phyloP scores from a whole-genome alignment of 2,888 invertebrate genomes.

The Neoascia interrupta region DNA sequence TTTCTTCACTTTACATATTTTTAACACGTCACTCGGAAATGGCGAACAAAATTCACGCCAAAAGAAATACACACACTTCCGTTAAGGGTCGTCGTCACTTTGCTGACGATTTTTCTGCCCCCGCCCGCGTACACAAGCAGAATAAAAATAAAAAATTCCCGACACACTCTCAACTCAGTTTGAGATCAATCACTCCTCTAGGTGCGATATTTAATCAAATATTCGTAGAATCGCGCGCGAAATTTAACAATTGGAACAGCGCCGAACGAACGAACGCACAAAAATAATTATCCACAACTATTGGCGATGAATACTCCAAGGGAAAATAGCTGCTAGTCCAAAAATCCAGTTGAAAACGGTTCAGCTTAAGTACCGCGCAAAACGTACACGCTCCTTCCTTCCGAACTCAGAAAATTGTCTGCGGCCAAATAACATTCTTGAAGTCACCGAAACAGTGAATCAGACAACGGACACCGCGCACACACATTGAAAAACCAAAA shows the following conservation, averaged over 20 bases:
- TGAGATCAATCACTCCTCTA: constrained; percentile 29
- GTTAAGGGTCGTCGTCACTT: constrained; percentile 42
- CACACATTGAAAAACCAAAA: constrained; percentile 43
- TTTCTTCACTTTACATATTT: constrained; percentile 32
- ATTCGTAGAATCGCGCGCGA: constrained; percentile 25
- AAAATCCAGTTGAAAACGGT: constrained; percentile 41
- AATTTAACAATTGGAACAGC: neutral
- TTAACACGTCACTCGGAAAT: constrained; percentile 20
- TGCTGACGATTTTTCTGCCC: constrained; percentile 1
- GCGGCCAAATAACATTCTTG: constrained; percentile 62
- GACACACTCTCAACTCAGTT: constrained; percentile 9
- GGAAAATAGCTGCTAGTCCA: constrained; percentile 10
- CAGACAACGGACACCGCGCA: constrained; percentile 37
- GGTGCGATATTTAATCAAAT: neutral
- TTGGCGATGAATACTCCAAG: neutral
- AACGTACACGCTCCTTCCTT: constrained; percentile 56
- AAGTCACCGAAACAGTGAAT: constrained; percentile 66
- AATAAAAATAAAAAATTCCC: neutral
- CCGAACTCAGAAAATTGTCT: constrained; percentile 66
- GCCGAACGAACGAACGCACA: neutral
- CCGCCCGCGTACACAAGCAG: constrained; percentile 28
- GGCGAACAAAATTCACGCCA: constrained; percentile 11
- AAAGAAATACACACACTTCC: constrained; percentile 54
- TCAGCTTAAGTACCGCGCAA: constrained; percentile 50
- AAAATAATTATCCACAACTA: constrained; percentile 13